Base-by-base conservation (phyloP, 2,113 vertebrate species). In the Callipepla squamata region DNA sequence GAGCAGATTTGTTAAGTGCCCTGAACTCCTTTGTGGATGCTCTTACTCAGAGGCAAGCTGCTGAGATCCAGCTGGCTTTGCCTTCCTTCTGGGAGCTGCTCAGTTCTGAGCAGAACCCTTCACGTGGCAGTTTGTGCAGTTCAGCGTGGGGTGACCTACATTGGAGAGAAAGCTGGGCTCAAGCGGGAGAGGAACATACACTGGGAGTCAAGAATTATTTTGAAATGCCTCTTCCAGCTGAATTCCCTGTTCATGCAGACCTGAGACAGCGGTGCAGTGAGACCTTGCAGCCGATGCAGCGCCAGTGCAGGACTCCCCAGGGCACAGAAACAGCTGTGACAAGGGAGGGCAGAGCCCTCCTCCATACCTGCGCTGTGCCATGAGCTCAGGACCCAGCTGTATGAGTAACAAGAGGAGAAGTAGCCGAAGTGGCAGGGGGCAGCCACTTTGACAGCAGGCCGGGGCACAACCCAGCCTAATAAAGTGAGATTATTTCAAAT, bases 401-500 rank as follows among this genome's bases (percentile, higher is more conserved):
- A 17, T 61, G 38, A 63, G 40, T 42, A 73, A 42, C 7, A 26
- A 87, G 25, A 40, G 55, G 70, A 0, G 2, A 26, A 91, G 48
- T 7, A 7, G 8, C 47, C 5, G 2, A 16, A 40, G 89, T 44
- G 69, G 57, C 32, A 44, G 79, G 53, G 66, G 69, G 77, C 77
- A 86, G 90, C 53, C 72, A 42, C 9, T 18, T 51, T 63, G 79
- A 67, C 82, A 78, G 88, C 86, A 76, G 66, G 84, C 58, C 70
- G 34, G 75, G 85, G 58, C 80, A 73, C 8, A 65, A 85, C 66
- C 44, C 74, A 92, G 68, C 57, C 73, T 76, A 47, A 87, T 70
- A 89, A 89, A 91, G 82, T 45, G 69, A 90, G 93, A 82, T 92
- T 92, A 78, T 93, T 95, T 85, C 80, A 85, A 96, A 93, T 63